Base-by-base conservation (phyloP, 2,888 invertebrate genomes). In the Apamea monoglypha region DNA sequence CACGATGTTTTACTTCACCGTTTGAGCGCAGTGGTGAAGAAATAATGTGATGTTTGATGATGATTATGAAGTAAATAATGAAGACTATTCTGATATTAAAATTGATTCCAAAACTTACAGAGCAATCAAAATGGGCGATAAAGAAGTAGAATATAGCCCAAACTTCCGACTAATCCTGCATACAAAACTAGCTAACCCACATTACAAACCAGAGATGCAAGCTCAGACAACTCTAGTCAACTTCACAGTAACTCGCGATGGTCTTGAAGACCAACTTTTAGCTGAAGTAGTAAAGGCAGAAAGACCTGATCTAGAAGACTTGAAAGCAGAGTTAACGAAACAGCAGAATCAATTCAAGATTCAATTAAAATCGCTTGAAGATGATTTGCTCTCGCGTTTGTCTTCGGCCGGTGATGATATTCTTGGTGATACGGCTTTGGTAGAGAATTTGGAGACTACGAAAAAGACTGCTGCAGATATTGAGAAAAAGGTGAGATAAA, bases 311-410 rank as follows among this genome's bases (percentile, higher is more conserved):
- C 97, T 99, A 69, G 99, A 99, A 95, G 99, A 99, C 84, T 96
- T 99, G 12, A 99, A 99, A 95, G 99, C 99, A 4, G 99, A 99
- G 91, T 96, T 99, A 83, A 99, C 99, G 0, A 98, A 98, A 91
- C 99, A 99, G 94, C 99, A 99, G 95, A 99, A 99, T 94, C 98
- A 99, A 94, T 99, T 99, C 92, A 99, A 99, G 95, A 99, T 99
- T 85, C 98, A 99, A 93, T 96, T 99, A 64, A 99, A 99, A 92
- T 97, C 98, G 77, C 97, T 99, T 73, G 99, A 99, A 97, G 99
- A 99, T 94, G 99, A 99, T 93, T 97, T 99, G 25, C 96, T 99
- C 0, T 99, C 99, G 1, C 97, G 99, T 76, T 96, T 99, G 79
- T 99, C 99, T 1, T 98, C 99, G 4, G 99, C 99, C 10, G 99